Evolutionary conservation across 2,797 vertebrate species (phyloP).

Genomic region (Melopsittacus undulatus): DNA sequence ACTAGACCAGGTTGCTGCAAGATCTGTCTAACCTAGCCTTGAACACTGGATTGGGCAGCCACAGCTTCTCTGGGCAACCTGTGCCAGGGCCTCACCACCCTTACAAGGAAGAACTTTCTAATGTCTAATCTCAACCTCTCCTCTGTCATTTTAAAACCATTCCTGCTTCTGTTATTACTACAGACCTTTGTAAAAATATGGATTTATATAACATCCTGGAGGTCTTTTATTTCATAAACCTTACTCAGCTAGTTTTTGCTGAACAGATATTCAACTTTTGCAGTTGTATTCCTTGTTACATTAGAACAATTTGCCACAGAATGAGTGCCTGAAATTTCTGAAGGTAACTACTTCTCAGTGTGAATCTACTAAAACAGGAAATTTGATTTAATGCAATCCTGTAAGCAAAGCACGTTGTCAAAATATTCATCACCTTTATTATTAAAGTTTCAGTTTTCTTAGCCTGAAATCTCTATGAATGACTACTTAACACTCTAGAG

Average conservation of each 20-base stretch:
- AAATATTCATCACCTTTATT: background rate
- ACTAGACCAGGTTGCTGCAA: too few relatives aligned
- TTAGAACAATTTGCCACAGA: background rate
- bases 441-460: background rate
- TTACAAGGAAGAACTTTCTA: background rate
- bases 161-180: background rate
- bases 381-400: background rate
- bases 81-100: background rate
- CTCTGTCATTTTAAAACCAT: background rate
- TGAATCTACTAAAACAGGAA: background rate
- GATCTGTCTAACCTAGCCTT: too few relatives aligned
- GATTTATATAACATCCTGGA: background rate
- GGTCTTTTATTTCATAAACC: background rate
- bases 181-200: background rate
- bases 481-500: background rate
- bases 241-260: background rate
- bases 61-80: too few relatives aligned
- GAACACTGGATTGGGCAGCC: too few relatives aligned
- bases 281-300: background rate
- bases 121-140: background rate
- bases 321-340: background rate
- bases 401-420: background rate
- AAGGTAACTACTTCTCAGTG: background rate
- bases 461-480: background rate
- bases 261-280: background rate